Evolutionary conservation across 2,113 vertebrate genomes (phyloP), one percentile per base, ranked within the genome.

Genomic region (Microtus oregoni): DNA sequence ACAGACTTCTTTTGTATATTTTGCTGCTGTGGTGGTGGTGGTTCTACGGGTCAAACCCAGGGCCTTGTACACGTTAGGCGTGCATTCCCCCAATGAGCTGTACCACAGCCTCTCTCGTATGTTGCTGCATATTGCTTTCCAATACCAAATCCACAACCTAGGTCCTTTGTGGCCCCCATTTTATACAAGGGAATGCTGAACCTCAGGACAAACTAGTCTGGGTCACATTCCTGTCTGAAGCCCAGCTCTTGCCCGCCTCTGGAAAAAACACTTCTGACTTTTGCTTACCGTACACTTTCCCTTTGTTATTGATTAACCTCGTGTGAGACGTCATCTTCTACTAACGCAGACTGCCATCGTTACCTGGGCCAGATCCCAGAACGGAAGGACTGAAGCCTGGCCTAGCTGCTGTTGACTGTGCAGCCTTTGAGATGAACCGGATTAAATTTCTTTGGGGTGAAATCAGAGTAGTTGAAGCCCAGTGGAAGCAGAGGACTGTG

Each of bases 291-390:
- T 65, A 58, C 5, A 41, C 19, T 82, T 96, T 14, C 19, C 88
- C 17, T 92, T 73, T 91, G 44, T 72, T 90, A 88, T 92, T 88
- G 90, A 76, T 90, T 87, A 76, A 41, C 30, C 86, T 90, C 77
- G 15, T 75, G 13, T 63, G 28, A 90, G 75, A 88, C 81, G 12
- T 61, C 68, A 55, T 94, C 86, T 91, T 94, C 87, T 89, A 5
- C 92, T 90, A 72, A 75, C 41, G 38, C 24, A 50, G 38, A 67
- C 44, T 65, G 26, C 70, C 41, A 2, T 73, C 94, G 28, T 86
- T 85, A 77, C 47, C 44, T 77, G 58, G 20, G 22, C 32, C 28
- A 61, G 28, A 82, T 35, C 38, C 22, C n/a, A 52, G 50, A 85
- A 22, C 0, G 65, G 35, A 89, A 82, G 47, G 38, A 58, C 3